Conservation (phyloP, 2,888 invertebrate species). For the Sinhomidia bicolor region DNA sequence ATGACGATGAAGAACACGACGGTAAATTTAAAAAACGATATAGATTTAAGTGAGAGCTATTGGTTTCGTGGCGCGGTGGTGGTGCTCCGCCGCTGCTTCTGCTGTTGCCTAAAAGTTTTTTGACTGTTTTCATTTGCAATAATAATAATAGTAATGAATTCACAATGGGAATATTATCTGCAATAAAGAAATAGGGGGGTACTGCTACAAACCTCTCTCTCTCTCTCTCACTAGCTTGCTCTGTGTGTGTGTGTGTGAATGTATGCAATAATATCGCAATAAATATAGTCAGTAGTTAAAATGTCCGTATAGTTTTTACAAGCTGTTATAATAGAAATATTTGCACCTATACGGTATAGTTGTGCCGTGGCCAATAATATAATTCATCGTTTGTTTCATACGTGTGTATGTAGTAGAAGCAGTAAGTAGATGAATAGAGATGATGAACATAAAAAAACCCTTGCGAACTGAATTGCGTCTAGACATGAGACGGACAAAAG, state of each 20-base stretch:
- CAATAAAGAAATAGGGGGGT: constrained; percentile 18
- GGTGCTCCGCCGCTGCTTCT: no score
- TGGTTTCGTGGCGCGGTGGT: no score
- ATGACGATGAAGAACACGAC: neutral
- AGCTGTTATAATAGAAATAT: constrained; percentile 19
- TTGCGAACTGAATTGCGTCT: constrained; percentile 60
- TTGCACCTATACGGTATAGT: constrained; percentile 4
- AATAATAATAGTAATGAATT: constrained; percentile 13
- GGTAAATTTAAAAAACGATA: neutral
- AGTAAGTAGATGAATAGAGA: constrained; percentile 12
- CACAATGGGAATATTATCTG: constrained; percentile 5
- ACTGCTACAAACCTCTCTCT: no score
- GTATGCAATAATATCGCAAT: neutral
- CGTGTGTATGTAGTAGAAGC: neutral
- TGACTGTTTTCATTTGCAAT: neutral
- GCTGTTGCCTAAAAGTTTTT: neutral
- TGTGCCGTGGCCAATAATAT: neutral
- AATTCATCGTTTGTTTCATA: neutral
- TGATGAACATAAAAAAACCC: constrained; percentile 48
- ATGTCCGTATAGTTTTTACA: constrained; percentile 12
- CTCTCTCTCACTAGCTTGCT: no score
- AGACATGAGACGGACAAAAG: constrained; percentile 63
- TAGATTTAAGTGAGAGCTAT: neutral
- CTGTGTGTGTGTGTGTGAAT: neutral
- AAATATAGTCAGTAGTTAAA: neutral